Conservation (phyloP, 2,113 vertebrate genomes). For the Bubo blakistoni region DNA sequence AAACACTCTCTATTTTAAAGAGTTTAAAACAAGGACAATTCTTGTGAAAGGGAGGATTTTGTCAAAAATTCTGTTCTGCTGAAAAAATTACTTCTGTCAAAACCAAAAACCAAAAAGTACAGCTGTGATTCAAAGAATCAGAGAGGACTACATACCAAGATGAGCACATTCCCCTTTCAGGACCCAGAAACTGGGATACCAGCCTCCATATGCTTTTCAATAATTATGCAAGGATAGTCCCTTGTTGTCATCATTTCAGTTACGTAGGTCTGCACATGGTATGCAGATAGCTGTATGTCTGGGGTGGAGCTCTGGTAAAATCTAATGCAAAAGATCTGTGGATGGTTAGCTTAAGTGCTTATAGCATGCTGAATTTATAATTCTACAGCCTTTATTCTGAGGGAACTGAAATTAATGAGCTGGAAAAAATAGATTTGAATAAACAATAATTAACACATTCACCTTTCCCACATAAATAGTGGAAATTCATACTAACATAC, state of each 20-base stretch:
- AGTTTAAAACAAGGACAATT: neutral
- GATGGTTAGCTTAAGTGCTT: neutral
- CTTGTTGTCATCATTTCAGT: neutral
- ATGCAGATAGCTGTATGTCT: neutral
- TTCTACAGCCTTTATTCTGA: neutral
- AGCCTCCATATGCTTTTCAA: neutral
- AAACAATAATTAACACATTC: neutral
- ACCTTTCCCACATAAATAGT: neutral
- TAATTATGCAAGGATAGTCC: neutral
- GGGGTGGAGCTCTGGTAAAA: neutral
- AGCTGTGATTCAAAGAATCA: neutral
- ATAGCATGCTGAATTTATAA: neutral
- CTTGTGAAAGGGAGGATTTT: neutral
- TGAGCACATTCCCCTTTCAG: neutral
- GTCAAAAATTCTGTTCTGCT: neutral
- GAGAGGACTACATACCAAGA: neutral
- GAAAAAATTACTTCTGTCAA: neutral
- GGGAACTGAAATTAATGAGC: neutral
- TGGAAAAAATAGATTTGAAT: neutral
- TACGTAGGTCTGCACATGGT: neutral
- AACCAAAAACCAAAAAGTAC: neutral
- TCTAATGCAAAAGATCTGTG: neutral
- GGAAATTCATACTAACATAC: neutral
- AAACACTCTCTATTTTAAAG: neutral
- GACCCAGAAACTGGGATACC: neutral